These are phyloP conservation scores for Julus scanicus DNA, from an alignment of 2,888 invertebrate genomes.

Conservation along the genomic window DNA sequence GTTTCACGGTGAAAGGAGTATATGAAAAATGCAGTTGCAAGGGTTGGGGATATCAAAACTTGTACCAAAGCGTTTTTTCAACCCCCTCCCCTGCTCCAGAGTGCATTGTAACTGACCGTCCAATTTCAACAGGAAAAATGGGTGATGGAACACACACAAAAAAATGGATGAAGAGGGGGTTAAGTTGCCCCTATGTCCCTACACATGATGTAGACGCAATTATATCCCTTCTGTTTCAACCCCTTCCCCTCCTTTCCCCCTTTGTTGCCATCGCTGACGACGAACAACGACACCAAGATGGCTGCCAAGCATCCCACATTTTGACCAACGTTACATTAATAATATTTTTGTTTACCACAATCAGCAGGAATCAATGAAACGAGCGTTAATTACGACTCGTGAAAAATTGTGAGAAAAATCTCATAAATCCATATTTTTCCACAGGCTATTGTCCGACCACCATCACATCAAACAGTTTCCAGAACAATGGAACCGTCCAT, in stretches of 20 bases:
- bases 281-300: conserved; percentile 13
- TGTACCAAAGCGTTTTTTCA: not conserved
- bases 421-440: too few species aligned
- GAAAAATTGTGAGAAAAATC: too few species aligned
- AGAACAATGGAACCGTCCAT: too few species aligned
- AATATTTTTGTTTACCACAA: too few species aligned
- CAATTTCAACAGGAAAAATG: not conserved
- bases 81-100: not conserved
- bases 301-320: not conserved
- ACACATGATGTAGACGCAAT: not conserved
- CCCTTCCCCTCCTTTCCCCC: not conserved
- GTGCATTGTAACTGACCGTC: not conserved
- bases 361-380: too few species aligned
- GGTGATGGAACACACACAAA: not conserved
- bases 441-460: too few species aligned
- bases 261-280: not conserved
- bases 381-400: too few species aligned
- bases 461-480: too few species aligned
- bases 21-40: not conserved
- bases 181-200: not conserved
- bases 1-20: not conserved
- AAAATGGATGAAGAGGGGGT: conserved; percentile 18
- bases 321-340: not conserved
- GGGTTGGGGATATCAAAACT: not conserved
- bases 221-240: conserved; percentile 20